Evolutionary conservation across 1,140 invertebrate genomes (phyloP), one percentile per base, ranked within the genome.

Genomic region (Pinna nobilis): DNA sequence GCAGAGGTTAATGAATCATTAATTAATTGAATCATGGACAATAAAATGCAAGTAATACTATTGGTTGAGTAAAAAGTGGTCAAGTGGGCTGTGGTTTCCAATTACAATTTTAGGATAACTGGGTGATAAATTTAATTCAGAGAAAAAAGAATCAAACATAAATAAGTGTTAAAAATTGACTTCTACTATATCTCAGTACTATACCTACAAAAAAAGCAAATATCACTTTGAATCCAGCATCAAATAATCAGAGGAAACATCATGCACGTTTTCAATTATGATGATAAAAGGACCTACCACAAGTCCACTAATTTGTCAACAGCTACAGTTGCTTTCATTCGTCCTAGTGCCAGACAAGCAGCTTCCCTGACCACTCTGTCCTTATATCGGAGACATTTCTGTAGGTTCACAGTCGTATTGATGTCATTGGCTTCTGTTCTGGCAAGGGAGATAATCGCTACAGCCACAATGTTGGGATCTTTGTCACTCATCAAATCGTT

Each of bases 341-440:
- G 79, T 3, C 85, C 85, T 13, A 86, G 72, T 1, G 84, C 81
- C 37, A 86, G 74, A 64, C 84, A 86, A 0, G 78, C 82, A 1
- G 77, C 80, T 41, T 86, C 83, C 18, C 84, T 32, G 0, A 86
- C 82, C 11, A 86, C 70, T 5, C 84, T 68, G 70, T 86, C 84
- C 15, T 82, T 83, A 37, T 80, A 78, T 41, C 44, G 63, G 3
- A 86, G 72, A 50, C 70, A 74, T 49, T 76, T 74, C 59, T 80
- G 55, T n/a, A 86, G 51, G 32, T 65, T 50, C 18, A 63, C 41
- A 9, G 82, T 51, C 1, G 76, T 83, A 6, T 76, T 51, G 6
- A 68, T 71, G 55, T 81, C 77, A 61, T 71, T 65, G 18, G 75
- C 70, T 15, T 68, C 68, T 11, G 79, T 81, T 44, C 78, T 77